A percentile compares a stretch with the other conserved stretches of the same genome.
phyloP scores from a whole-genome alignment of 2,888 invertebrate species.

The Mystacides longicornis region DNA sequence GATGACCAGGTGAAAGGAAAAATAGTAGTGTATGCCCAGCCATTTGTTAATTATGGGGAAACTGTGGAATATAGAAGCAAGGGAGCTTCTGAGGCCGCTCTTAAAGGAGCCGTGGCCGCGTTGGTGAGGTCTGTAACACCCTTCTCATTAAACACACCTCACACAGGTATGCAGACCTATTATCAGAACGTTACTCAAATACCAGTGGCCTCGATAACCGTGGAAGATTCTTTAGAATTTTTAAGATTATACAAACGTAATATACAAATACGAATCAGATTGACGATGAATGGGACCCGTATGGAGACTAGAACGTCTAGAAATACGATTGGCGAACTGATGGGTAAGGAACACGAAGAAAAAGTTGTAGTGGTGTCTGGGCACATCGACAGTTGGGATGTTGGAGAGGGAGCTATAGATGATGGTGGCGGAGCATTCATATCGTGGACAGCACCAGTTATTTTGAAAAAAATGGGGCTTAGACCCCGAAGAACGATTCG shows the following conservation, averaged over 20 bases:
- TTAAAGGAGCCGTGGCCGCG: slow-evolving; percentile 57
- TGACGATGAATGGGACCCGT: slow-evolving; percentile 60
- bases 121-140: slow-evolving; percentile 59
- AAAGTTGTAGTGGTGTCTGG: slow-evolving; percentile 59
- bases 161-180: slow-evolving; percentile 58
- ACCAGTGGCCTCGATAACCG: slow-evolving; percentile 56
- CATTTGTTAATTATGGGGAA: slow-evolving; percentile 14
- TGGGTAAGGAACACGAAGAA: slow-evolving; percentile 33
- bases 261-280: slow-evolving; percentile 32
- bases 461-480: slow-evolving; percentile 51
- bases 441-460: slow-evolving; percentile 57
- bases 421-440: slow-evolving; percentile 67
- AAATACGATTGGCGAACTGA: slow-evolving; percentile 58
- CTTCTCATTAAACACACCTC: slow-evolving; percentile 58
- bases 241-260: slow-evolving; percentile 48
- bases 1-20: slow-evolving; percentile 36
- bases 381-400: slow-evolving; percentile 72
- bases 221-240: slow-evolving; percentile 60
- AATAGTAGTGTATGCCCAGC: slow-evolving; percentile 19
- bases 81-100: slow-evolving; percentile 54
- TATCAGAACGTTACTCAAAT: slow-evolving; percentile 45
- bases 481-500: slow-evolving; percentile 55
- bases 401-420: slow-evolving; percentile 73
- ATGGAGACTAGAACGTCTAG: slow-evolving; percentile 50
- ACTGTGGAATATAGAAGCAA: slow-evolving; percentile 50